These are phyloP conservation scores for Oscheius sp. DNA, from an alignment of 1,140 invertebrate genomes.

Conservation along the genomic window DNA sequence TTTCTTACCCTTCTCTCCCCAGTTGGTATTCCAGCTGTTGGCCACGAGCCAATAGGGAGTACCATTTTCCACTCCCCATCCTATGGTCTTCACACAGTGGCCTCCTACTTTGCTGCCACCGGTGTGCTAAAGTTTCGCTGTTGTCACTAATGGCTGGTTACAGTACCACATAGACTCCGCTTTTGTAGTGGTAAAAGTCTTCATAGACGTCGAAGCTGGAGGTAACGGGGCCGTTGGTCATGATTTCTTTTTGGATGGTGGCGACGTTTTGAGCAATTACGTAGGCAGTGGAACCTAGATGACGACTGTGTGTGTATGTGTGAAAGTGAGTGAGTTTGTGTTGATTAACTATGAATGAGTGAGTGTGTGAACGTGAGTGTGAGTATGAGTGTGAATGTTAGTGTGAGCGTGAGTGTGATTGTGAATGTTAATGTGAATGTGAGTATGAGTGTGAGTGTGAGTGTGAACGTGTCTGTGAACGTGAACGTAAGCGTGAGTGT, in stretches of 20 bases:
- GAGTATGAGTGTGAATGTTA: no score
- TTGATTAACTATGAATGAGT: no score
- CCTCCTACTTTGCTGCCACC: not conserved
- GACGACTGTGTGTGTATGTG: no score
- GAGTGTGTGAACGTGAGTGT: no score
- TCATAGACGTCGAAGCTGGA: not conserved
- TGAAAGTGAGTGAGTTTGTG: no score
- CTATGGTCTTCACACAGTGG: not conserved
- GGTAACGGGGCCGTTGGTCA: not conserved
- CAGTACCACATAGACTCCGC: not conserved
- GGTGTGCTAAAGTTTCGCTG: not conserved
- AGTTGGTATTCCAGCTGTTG: not conserved
- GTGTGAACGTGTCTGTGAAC: no score
- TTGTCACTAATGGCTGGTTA: no score
- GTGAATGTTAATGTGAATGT: no score
- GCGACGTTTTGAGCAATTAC: not conserved
- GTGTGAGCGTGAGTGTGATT: no score
- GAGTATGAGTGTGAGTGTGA: no score
- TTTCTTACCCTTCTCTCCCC: not conserved
- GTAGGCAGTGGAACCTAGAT: no score
- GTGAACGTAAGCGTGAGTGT: no score
- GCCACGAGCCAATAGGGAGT: constrained; percentile 2
- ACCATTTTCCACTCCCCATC: constrained; percentile 1
- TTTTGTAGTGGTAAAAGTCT: not conserved
- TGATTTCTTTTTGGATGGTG: not conserved